Conservation (phyloP, 2,888 invertebrate species). For the Acrocyrtus sp. region DNA sequence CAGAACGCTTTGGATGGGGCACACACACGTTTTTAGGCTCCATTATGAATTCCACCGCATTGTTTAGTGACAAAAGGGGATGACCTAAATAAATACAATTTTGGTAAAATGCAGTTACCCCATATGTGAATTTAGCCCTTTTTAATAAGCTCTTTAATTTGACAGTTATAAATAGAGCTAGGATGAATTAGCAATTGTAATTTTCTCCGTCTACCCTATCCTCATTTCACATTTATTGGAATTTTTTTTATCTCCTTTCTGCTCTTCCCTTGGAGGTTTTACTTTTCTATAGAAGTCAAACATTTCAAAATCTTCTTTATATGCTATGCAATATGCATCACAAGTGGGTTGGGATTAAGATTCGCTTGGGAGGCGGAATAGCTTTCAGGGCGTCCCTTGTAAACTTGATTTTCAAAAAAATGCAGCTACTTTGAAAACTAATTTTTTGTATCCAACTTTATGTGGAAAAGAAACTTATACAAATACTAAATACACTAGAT, state of each 20-base stretch:
- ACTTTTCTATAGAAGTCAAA: no score
- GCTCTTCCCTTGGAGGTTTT: no score
- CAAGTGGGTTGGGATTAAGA: background rate
- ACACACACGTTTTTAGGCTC: no score
- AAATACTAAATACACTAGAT: no score
- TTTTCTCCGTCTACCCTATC: constrained; percentile 2
- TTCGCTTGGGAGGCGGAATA: background rate
- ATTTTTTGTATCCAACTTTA: no score
- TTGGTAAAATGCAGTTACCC: background rate
- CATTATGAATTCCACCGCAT: no score
- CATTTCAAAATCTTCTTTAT: no score
- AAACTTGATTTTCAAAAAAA: no score
- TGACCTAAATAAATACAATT: constrained; percentile 18
- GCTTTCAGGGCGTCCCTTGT: background rate
- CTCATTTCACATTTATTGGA: background rate
- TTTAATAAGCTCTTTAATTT: constrained; percentile 18
- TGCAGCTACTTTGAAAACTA: no score
- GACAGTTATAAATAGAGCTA: constrained; percentile 20
- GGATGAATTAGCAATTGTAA: constrained; percentile 23
- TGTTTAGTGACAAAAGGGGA: constrained; percentile 8
- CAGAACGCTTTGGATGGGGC: constrained; percentile 4
- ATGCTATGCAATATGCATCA: background rate
- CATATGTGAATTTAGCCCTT: constrained; percentile 9
- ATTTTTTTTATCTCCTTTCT: background rate
- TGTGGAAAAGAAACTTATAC: no score